Evolutionary conservation across 2,888 invertebrate genomes (phyloP).

Genomic region (Phoronis australis): DNA sequence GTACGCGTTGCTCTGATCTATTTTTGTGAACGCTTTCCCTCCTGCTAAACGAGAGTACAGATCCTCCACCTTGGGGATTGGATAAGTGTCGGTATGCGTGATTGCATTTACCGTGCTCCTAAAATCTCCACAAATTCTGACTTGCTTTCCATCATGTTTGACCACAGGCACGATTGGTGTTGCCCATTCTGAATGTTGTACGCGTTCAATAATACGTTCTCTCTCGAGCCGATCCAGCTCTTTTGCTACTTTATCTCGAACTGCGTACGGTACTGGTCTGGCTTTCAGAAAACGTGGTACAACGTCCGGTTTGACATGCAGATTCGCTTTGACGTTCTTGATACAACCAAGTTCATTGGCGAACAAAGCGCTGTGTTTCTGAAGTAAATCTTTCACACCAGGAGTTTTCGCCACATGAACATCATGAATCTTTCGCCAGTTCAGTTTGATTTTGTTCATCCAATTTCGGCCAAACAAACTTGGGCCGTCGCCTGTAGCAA

Average conservation of each 20-base stretch:
- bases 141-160: slow-evolving; percentile 10
- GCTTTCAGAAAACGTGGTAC: slow-evolving; percentile 9
- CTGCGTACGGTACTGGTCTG: slow-evolving; percentile 9
- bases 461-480: too few species aligned
- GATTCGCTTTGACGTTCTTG: background rate
- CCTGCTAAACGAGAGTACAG: slow-evolving; percentile 13
- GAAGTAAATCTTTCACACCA: too few species aligned
- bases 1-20: slow-evolving; percentile 10
- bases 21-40: slow-evolving; percentile 5
- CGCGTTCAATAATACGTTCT: slow-evolving; percentile 12
- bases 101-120: slow-evolving; percentile 12
- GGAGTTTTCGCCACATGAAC: too few species aligned
- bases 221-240: slow-evolving; percentile 10
- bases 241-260: background rate
- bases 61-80: slow-evolving; percentile 22
- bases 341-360: too few species aligned
- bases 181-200: slow-evolving; percentile 16
- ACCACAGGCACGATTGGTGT: slow-evolving; percentile 15
- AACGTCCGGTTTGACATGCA: slow-evolving; percentile 2
- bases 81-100: slow-evolving; percentile 13
- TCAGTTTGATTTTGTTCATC: too few species aligned
- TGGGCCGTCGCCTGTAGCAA: too few species aligned
- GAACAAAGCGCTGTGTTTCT: too few species aligned
- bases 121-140: slow-evolving; percentile 19
- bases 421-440: too few species aligned